Evolutionary conservation across 2,888 invertebrate species (phyloP), one percentile per base, ranked within the genome.

Genomic region (Apantesis nais): DNA sequence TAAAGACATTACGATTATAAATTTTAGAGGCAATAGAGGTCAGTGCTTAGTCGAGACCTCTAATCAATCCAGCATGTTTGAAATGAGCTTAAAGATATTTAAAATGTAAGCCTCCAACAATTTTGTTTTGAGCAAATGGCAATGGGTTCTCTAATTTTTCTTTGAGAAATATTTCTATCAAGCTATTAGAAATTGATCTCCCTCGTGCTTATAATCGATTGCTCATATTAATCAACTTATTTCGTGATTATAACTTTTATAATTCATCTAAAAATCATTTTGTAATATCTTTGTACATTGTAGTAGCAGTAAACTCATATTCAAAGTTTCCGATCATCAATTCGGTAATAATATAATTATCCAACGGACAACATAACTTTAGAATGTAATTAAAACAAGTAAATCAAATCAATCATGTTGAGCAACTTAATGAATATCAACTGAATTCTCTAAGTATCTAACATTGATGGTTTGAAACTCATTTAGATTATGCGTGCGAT

Each of bases 401-500:
- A 34, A 74, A 74, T 66, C 66, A 77, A 74, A 79, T 71, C 58
- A 69, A 70, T 73, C 60, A 66, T 52, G 63, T 62, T 62, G 19
- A 70, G 73, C 39, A 55, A 55, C 70, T 79, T 60, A 60, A 61
- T 61, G 39, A 52, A 60, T 64, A 29, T 37, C 22, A 62, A 66
- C 34, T n/a, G 39, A 55, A 66, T 62, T 52, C 48, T 41, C 66
- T 65, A 58, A 69, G 69, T 75, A 73, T 82, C 61, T 58, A 67
- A 65, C 73, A 82, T 85, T 80, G 83, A 81, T 85, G 73, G 84
- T 85, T 86, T 84, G 77, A 81, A 85, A 84, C 82, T 83, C 79
- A 85, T 86, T 86, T 80, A 76, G 87, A 86, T 87, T 85, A 85
- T 77, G 75, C 78, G 77, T 79, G 74, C 77, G 75, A 83, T 81